Evolutionary conservation across 1,140 invertebrate species (phyloP).

Genomic region (Lasaia peninsularis): DNA sequence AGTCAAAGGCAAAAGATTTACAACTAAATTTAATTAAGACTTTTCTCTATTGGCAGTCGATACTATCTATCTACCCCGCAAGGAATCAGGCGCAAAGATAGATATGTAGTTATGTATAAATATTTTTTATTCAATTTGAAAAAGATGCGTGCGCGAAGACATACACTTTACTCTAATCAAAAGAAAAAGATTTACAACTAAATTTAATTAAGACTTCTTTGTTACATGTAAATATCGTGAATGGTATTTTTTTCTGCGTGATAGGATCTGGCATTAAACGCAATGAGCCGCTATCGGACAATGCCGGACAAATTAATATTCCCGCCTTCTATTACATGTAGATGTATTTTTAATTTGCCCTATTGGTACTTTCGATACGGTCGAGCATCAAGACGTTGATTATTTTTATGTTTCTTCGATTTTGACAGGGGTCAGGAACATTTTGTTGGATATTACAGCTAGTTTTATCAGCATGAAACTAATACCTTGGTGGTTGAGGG

Average conservation of each 20-base stretch:
- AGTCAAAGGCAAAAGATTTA: background rate
- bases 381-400: constrained; percentile 36
- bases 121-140: no score
- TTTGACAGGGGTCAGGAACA: background rate
- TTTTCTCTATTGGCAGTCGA: no score
- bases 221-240: constrained; percentile 2
- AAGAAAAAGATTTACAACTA: background rate
- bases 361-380: constrained; percentile 52
- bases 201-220: constrained; percentile 4
- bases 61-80: no score
- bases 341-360: constrained; percentile 66
- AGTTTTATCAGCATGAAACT: background rate
- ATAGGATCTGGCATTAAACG: background rate
- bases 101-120: no score
- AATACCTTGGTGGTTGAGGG: no score
- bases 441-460: background rate
- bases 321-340: constrained; percentile 53
- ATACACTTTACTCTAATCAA: no score
- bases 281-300: constrained; percentile 34
- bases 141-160: no score
- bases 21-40: background rate
- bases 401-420: constrained; percentile 16
- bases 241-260: background rate
- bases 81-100: no score
- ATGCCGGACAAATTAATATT: constrained; percentile 69